A percentile compares a stretch with the other conserved stretches of the same genome.
Conservation (phyloP, 1,140 invertebrate species). For the Antheraea mylitta region DNA sequence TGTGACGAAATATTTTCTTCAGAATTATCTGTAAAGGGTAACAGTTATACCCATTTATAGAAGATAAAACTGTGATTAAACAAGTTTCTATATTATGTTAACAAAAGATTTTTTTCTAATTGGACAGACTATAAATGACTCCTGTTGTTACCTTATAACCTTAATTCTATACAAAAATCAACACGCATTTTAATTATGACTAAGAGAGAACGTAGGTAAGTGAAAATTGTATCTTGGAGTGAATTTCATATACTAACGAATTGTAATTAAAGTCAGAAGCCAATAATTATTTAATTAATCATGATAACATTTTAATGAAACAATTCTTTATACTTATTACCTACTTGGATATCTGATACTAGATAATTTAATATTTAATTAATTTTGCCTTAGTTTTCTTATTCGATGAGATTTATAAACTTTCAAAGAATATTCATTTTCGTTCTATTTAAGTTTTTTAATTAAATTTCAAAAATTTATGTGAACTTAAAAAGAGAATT, state of each 20-base stretch:
- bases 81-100: too few species aligned
- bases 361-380: constrained; percentile 7
- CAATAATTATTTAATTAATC: neutral
- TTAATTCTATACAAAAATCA: neutral
- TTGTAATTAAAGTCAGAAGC: neutral
- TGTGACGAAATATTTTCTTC: too few species aligned
- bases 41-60: too few species aligned
- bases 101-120: too few species aligned
- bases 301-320: neutral
- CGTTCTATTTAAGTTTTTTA: too few species aligned
- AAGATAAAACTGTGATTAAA: too few species aligned
- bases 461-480: too few species aligned
- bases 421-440: neutral
- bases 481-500: too few species aligned
- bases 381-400: constrained; percentile 4
- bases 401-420: neutral
- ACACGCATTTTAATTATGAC: neutral
- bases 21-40: too few species aligned
- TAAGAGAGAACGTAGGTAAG: neutral
- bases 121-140: too few species aligned
- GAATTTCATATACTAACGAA: neutral
- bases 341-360: constrained; percentile 14
- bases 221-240: neutral
- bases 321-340: constrained; percentile 12
- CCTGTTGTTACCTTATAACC: too few species aligned